A percentile compares a stretch with the other conserved stretches of the same genome.
Conservation (phyloP, 2,113 vertebrate species). For the Hyla sarda region DNA sequence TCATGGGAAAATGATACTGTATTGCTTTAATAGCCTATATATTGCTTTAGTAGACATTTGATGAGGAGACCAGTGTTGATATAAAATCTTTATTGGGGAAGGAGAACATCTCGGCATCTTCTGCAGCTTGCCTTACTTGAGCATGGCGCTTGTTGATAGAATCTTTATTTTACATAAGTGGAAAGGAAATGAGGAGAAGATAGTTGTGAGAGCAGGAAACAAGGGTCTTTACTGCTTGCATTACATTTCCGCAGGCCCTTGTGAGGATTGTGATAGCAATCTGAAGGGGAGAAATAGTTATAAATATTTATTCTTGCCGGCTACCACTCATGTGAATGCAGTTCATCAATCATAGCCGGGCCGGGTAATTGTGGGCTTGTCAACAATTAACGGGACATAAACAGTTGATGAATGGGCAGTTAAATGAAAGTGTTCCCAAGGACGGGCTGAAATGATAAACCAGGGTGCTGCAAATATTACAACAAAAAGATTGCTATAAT, state of each 20-base stretch:
- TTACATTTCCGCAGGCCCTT: slow-evolving; percentile 67
- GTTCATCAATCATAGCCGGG: slow-evolving; percentile 79
- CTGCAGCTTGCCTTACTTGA: neutral
- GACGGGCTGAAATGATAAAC: slow-evolving; percentile 82
- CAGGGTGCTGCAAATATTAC: slow-evolving; percentile 82
- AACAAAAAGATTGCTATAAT: slow-evolving; percentile 86
- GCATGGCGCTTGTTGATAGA: neutral
- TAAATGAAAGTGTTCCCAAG: slow-evolving; percentile 81
- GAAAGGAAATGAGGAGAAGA: neutral
- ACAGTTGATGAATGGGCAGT: slow-evolving; percentile 85
- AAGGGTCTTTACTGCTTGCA: slow-evolving; percentile 59
- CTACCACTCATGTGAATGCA: slow-evolving; percentile 71
- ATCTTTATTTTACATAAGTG: neutral
- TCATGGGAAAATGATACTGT: no score
- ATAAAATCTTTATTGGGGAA: neutral
- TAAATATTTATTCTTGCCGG: slow-evolving; percentile 81
- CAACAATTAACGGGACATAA: slow-evolving; percentile 85
- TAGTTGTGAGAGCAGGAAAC: neutral
- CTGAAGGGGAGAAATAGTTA: slow-evolving; percentile 75
- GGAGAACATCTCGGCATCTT: neutral
- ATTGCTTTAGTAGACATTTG: neutral
- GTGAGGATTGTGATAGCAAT: slow-evolving; percentile 71
- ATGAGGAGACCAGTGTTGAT: neutral
- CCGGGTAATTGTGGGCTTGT: slow-evolving; percentile 84
- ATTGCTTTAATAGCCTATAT: no score